Evolutionary conservation across 2,888 invertebrate genomes (phyloP), one percentile per base, ranked within the genome.

Genomic region (Nomada flava): DNA sequence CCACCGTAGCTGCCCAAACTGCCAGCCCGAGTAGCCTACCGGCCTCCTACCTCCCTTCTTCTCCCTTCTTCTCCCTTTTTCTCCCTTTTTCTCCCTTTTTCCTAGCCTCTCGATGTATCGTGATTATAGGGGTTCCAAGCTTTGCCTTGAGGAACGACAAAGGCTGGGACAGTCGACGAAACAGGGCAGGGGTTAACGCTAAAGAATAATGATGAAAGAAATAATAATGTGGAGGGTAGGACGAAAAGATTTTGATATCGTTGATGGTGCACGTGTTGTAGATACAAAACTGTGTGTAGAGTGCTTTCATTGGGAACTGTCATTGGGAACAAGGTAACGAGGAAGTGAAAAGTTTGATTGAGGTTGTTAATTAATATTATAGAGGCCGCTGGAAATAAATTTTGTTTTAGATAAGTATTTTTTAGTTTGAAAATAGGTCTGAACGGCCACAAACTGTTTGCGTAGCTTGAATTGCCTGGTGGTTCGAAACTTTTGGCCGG

Each of bases 71-170:
- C n/a, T 72, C 67, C n/a, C 64, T 79, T 70, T 62, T 74, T 72
- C 47, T 10, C 26, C 42, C n/a, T 62, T 73, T 70, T 59, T n/a
- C n/a, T 72, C 68, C n/a, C 64, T 79, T 70, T 69, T 74, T 72
- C 62, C 72, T 84, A 76, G 72, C 47, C 84, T n/a, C 79, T n/a
- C 79, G 70, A 64, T 74, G 60, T 67, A 70, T 67, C 84, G 60
- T 76, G 76, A 84, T 85, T 82, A 79, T 73, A 79, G 82, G 64
- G 57, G 55, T 53, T 65, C 59, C 44, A 26, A 36, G 60, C 44
- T 47, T 57, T n/a, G 29, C 67, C 60, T 15, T 47, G 60, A 15
- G 20, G 53, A 60, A 53, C 36, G 29, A 55, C 20, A 36, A 52
- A 71, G 57, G 53, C 20, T 47, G 55, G 44, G 26, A 63, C 74